Percentiles rank a stretch among this genome's conserved stretches.
phyloP scores from a whole-genome alignment of 2,888 invertebrate genomes.

The Petrolisthes manimaculis region DNA sequence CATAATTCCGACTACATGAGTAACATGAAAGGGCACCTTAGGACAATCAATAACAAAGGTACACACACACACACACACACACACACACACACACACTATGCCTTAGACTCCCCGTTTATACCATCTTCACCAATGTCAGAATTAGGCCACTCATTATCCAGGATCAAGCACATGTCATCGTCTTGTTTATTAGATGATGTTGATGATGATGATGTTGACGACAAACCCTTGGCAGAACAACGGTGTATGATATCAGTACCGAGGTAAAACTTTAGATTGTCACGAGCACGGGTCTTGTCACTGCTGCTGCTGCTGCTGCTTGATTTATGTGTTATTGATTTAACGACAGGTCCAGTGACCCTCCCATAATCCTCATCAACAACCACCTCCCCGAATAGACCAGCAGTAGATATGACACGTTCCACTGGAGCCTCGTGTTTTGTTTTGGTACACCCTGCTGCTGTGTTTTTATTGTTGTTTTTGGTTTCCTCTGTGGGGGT shows the following conservation, averaged over 20 bases:
- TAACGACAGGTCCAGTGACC: neutral
- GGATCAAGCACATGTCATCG: neutral
- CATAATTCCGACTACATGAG: too few species aligned
- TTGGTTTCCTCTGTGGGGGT: too few species aligned
- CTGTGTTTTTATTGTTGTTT: too few species aligned
- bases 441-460: too few species aligned
- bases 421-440: too few species aligned
- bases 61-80: neutral
- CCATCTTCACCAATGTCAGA: neutral
- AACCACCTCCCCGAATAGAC: neutral
- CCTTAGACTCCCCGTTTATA: neutral
- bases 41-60: too few species aligned
- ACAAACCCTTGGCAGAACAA: neutral
- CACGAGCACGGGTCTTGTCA: neutral
- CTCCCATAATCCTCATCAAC: neutral
- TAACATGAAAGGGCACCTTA: too few species aligned
- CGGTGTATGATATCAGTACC: slow-evolving; percentile 35
- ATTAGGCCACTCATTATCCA: neutral
- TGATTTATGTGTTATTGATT: neutral
- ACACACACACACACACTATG: neutral
- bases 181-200: neutral
- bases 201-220: neutral
- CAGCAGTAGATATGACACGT: too few species aligned
- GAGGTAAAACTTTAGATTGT: slow-evolving; percentile 42
- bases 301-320: neutral